phyloP scores from a whole-genome alignment of 2,888 invertebrate genomes.

The Epsilonema sp. region DNA sequence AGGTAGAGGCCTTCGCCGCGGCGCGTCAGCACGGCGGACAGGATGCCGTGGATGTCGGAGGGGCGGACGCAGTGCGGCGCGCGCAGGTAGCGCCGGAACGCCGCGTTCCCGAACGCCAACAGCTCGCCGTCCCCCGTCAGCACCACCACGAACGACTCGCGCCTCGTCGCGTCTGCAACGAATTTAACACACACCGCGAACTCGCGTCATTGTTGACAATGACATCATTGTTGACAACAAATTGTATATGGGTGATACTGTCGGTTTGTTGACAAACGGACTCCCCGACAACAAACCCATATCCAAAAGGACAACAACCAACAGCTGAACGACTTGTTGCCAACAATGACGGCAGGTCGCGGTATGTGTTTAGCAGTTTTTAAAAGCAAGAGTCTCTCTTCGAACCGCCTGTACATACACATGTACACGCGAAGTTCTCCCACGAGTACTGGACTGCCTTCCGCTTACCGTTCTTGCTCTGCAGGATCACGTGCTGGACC shows the following conservation, averaged over 20 bases:
- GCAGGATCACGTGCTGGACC: constrained; percentile 48
- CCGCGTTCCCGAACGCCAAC: constrained; percentile 3
- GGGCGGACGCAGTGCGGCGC: too few relatives aligned
- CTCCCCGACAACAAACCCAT: too few relatives aligned
- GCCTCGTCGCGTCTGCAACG: background rate
- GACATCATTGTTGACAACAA: too few relatives aligned
- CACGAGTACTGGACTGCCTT: background rate
- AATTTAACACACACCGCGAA: too few relatives aligned
- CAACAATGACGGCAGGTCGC: too few relatives aligned
- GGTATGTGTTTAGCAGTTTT: too few relatives aligned
- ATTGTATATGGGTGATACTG: too few relatives aligned
- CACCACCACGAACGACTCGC: constrained; percentile 8
- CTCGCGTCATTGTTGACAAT: too few relatives aligned
- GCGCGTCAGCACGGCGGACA: constrained; percentile 8
- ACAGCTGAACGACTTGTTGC: too few relatives aligned
- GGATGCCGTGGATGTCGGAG: constrained; percentile 6
- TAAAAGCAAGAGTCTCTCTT: too few relatives aligned
- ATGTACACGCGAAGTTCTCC: background rate
- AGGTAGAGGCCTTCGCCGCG: constrained; percentile 7
- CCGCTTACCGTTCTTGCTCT: constrained; percentile 6
- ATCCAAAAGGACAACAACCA: too few relatives aligned
- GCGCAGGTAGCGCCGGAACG: constrained; percentile 7
- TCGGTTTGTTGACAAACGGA: too few relatives aligned
- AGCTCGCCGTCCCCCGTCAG: constrained; percentile 10
- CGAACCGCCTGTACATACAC: background rate